A percentile compares a stretch with the other conserved stretches of the same genome.
Evolutionary conservation across 2,888 invertebrate genomes (phyloP).

Genomic region (Ectropis crepuscularia): DNA sequence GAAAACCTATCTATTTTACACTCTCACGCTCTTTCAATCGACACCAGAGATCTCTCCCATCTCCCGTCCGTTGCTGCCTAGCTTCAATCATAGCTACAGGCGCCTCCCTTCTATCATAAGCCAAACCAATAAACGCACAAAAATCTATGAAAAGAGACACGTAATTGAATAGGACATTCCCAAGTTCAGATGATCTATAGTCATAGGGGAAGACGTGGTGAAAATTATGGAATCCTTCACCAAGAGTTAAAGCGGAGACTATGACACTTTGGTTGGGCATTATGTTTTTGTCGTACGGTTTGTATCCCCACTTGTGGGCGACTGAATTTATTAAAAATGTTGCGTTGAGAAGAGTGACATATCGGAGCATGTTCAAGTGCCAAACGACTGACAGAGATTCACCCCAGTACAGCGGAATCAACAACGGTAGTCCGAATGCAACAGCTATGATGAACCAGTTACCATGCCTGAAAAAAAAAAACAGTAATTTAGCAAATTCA

Average conservation of each 20-base stretch:
- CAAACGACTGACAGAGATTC: not conserved
- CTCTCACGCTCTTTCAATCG: not conserved
- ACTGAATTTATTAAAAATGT: not conserved
- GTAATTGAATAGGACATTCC: constrained; percentile 85
- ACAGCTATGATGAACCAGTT: constrained; percentile 2
- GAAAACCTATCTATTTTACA: not conserved
- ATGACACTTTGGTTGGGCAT: not conserved
- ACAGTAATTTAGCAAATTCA: too few species aligned
- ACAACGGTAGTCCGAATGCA: not conserved
- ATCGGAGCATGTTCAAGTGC: constrained; percentile 1
- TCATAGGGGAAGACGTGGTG: constrained; percentile 78
- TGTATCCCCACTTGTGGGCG: not conserved
- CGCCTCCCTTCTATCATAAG: constrained; percentile 46
- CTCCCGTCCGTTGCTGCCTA: constrained; percentile 39
- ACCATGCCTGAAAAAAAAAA: not conserved
- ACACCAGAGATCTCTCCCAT: constrained; percentile 33
- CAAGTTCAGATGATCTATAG: constrained; percentile 61
- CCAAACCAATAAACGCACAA: constrained; percentile 45
- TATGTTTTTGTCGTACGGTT: not conserved
- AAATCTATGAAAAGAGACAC: constrained; percentile 66
- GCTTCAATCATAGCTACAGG: constrained; percentile 20
- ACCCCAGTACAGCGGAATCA: not conserved
- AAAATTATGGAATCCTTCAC: constrained; percentile 91
- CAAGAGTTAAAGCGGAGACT: constrained; percentile 15
- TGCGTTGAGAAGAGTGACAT: not conserved